Base-by-base conservation (phyloP, 2,888 invertebrate genomes). In the Microplitis deprimator region DNA sequence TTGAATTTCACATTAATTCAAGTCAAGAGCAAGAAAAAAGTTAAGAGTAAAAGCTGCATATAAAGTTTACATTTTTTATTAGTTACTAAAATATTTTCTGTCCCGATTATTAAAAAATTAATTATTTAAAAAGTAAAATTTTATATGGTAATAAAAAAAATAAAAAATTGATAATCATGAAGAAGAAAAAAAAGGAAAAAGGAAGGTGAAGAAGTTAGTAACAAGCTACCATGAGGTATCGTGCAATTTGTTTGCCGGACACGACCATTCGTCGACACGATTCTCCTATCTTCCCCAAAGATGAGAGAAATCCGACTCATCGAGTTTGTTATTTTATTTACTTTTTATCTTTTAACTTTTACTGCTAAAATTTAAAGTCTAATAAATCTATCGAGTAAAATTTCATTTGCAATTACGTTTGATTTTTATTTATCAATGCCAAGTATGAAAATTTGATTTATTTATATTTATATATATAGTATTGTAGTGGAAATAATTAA, bases 221-320 rank as follows among this genome's bases (percentile, higher is more conserved):
- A 78, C 77, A 80, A 79, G 79, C 80, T 77, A 73, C 76, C 74
- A 75, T 78, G 79, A 73, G 72, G 77, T 88, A 88, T 88, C 88
- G 86, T 79, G 89, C 89, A 89, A 89, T 89, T 89, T 89, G 89
- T 89, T 89, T 89, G 87, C 74, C 80, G 80, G 81, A 82, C 80
- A 88, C 85, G 86, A 87, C 88, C 88, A 89, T 89, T 88, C 89
- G 87, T 89, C 88, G 87, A 86, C 87, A 86, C 82, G 84, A 85
- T 81, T 79, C 80, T 82, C 81, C 81, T 81, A 82, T 82, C 82
- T 82, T 79, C 75, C 79, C 75, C 82, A 82, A 85, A 88, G 88
- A 88, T 88, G 88, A 87, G 85, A 86, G 87, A 87, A 85, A 88
- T 87, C 87, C 83, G 85, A 87, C 81, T 79, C 79, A 68, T 71